Percentiles rank a stretch among this genome's conserved stretches.
Conservation (phyloP, 2,797 vertebrate genomes). For the Lophotriccus pileatus region DNA sequence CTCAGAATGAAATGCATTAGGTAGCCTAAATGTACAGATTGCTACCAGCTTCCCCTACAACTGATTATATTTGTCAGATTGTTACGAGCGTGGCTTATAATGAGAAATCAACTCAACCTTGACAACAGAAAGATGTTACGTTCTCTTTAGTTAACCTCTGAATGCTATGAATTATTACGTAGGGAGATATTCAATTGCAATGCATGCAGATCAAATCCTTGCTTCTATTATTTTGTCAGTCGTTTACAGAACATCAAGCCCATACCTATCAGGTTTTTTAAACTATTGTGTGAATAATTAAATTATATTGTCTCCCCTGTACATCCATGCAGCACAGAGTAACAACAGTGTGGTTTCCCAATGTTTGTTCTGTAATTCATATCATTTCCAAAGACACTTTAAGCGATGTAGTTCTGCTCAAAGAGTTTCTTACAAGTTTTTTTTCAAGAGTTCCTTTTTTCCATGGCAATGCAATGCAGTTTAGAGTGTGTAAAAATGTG, state of each 20-base stretch:
- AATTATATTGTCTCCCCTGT: background rate
- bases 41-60: background rate
- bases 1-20: background rate
- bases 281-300: background rate
- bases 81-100: constrained; percentile 7
- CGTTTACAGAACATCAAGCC: background rate
- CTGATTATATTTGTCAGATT: background rate
- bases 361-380: accelerated
- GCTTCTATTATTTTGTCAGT: background rate
- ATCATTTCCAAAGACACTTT: background rate
- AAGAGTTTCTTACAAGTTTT: background rate
- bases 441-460: background rate
- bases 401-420: background rate
- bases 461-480: background rate
- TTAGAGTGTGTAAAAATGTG: background rate
- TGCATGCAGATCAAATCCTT: background rate
- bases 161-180: background rate
- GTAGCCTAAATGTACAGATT: background rate
- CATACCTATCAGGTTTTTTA: background rate
- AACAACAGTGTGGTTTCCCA: background rate
- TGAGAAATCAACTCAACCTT: constrained; percentile 30
- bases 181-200: background rate
- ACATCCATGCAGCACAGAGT: background rate
- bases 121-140: background rate
- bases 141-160: constrained; percentile 44